Evolutionary conservation across 2,888 invertebrate species (phyloP).

Genomic region (Sinotaia quadrata): DNA sequence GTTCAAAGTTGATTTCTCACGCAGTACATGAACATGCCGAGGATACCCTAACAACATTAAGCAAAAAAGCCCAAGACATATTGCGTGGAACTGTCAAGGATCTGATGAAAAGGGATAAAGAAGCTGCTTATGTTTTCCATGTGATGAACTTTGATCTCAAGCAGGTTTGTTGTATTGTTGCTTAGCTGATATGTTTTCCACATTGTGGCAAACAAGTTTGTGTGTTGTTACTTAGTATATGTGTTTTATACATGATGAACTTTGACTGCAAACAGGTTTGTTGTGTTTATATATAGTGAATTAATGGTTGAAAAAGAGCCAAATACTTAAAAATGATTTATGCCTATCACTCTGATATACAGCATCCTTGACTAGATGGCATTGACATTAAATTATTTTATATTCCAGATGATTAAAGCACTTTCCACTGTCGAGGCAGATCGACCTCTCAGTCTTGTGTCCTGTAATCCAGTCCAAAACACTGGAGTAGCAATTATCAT

Average conservation of each 20-base stretch:
- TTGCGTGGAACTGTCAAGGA: conserved; percentile 6
- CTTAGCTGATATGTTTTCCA: too few relatives aligned
- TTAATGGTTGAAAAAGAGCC: too few relatives aligned
- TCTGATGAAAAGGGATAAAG: not conserved
- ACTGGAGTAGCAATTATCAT: conserved; percentile 14
- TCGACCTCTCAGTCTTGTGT: conserved; percentile 24
- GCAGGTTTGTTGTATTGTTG: too few relatives aligned
- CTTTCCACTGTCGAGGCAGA: conserved; percentile 4
- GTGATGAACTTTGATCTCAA: conserved; percentile 28
- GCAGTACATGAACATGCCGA: conserved; percentile 12
- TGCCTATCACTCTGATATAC: too few relatives aligned
- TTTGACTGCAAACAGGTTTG: too few relatives aligned
- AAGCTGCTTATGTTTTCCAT: conserved; percentile 3
- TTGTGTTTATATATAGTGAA: too few relatives aligned
- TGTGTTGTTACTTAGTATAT: too few relatives aligned
- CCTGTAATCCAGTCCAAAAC: conserved; percentile 15
- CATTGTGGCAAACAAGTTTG: too few relatives aligned
- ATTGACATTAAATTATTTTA: not conserved
- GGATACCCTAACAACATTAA: not conserved
- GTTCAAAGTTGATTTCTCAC: conserved; percentile 5
- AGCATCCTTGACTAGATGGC: too few relatives aligned
- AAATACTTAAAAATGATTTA: too few relatives aligned
- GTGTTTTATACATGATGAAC: too few relatives aligned
- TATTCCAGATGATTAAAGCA: conserved; percentile 28
- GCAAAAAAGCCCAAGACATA: not conserved